phyloP scores from a whole-genome alignment of 2,113 vertebrate genomes.

The Microtus montanus region DNA sequence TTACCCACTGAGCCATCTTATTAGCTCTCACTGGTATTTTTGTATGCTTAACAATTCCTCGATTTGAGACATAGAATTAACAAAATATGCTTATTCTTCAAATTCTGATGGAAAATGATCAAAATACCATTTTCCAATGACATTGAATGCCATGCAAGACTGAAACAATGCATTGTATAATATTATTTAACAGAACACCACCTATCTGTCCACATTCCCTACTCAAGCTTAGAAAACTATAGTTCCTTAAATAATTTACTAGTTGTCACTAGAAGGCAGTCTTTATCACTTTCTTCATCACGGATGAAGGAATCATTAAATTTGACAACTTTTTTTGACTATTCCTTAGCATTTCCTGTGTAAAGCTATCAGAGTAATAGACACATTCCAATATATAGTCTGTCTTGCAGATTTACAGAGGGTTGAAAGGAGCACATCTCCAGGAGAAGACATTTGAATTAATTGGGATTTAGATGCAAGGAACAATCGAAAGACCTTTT shows the following conservation, averaged over 20 bases:
- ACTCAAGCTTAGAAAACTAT: background rate
- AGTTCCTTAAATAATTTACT: background rate
- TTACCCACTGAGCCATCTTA: background rate
- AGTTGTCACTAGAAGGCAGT: background rate
- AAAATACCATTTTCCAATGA: background rate
- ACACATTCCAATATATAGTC: background rate
- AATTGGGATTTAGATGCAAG: conserved; percentile 52
- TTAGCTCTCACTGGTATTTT: background rate
- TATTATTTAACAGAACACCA: background rate
- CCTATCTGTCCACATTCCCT: background rate
- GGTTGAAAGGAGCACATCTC: conserved; percentile 9
- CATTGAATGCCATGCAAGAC: background rate
- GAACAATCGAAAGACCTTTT: conserved; percentile 52
- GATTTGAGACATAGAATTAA: background rate
- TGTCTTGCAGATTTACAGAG: background rate
- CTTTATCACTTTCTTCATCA: background rate
- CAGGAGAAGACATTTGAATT: conserved; percentile 37
- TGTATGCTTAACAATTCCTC: background rate
- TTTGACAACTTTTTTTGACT: background rate
- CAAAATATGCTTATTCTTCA: background rate
- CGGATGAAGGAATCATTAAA: background rate
- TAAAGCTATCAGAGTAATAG: background rate
- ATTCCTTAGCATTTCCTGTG: background rate
- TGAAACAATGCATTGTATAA: background rate
- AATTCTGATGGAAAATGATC: background rate